Evolutionary conservation across 2,113 vertebrate species (phyloP).

Genomic region (Alaudala cheleensis): DNA sequence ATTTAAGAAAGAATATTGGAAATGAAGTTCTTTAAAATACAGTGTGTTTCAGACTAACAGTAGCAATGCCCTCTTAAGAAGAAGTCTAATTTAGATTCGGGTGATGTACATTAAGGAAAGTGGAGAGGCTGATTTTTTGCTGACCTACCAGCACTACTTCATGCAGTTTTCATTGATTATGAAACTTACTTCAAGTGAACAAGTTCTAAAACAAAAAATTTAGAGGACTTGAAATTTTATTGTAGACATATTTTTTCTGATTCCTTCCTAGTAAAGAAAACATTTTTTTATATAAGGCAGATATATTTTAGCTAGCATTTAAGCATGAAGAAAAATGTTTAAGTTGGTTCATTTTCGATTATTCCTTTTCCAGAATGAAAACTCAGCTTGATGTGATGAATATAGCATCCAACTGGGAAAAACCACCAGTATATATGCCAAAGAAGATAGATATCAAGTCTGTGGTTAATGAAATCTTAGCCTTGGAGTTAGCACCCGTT

Average conservation of each 20-base stretch:
- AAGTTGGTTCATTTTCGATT: not conserved
- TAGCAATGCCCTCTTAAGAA: not conserved
- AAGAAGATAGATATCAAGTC: conserved; percentile 55
- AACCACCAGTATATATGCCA: conserved; percentile 6
- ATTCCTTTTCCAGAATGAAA: conserved; percentile 58
- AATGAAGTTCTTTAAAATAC: not conserved
- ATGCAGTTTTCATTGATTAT: not conserved
- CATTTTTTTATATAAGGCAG: not conserved
- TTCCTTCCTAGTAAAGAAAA: not conserved
- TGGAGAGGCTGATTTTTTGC: not conserved
- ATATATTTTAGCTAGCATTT: not conserved
- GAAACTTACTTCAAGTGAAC: not conserved
- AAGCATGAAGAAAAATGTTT: not conserved
- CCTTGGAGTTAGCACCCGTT: conserved; percentile 45
- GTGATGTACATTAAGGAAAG: not conserved
- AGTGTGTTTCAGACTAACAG: not conserved
- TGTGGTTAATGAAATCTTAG: conserved; percentile 64
- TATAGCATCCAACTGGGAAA: conserved; percentile 48
- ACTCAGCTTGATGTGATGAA: conserved; percentile 71
- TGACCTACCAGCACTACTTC: not conserved
- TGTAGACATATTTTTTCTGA: not conserved
- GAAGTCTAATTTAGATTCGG: not conserved
- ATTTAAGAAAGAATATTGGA: not conserved
- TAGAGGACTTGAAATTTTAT: not conserved
- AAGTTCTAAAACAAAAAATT: not conserved